Evolutionary conservation across 2,113 vertebrate species (phyloP), one percentile per base, ranked within the genome.

Genomic region (Ceyx melanurus): DNA sequence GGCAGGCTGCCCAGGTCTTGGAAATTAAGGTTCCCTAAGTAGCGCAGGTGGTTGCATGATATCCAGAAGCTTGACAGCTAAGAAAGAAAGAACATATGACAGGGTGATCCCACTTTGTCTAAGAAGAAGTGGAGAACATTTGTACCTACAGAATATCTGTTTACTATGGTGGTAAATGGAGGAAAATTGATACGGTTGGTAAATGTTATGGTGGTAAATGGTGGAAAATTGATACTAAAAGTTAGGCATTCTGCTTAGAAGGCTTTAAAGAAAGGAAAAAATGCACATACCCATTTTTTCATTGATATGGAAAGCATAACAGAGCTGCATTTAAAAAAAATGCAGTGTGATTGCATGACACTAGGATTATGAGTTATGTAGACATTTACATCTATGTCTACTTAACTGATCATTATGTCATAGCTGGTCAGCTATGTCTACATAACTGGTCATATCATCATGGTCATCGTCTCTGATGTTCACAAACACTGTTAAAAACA

Each of bases 11-110:
- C 87, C 88, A 86, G 54, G 54, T 87, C 85, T 85, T 95, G 64
- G 60, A 96, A 97, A 93, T 97, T 94, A 97, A 97, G 96, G 70
- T 86, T 78, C 82, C 51, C 57, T 66, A 90, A 79, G 61, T 62
- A 82, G 57, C 23, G 82, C 95, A 97, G 90, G 87, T 97, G 92
- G 62, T 51, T 90, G 46, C 76, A 75, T 56, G 74, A 85, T 89
- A 93, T 73, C 64, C 35, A 86, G 78, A 94, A 94, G 18, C 6
- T 13, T 11, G 28, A 84, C 15, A 88, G 46, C 67, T 78, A 31
- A 92, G 43, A 82, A 58, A 91, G 53, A 57, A 88, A 12, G 31
- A 77, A n/a, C 10, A 25, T 20, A 48, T 37, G 58, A 68, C 35
- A 76, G 71, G 29, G 68, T 51, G 57, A 61, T 90, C 43, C 43